phyloP scores from a whole-genome alignment of 1,140 invertebrate species.

The Drosophila saltans region DNA sequence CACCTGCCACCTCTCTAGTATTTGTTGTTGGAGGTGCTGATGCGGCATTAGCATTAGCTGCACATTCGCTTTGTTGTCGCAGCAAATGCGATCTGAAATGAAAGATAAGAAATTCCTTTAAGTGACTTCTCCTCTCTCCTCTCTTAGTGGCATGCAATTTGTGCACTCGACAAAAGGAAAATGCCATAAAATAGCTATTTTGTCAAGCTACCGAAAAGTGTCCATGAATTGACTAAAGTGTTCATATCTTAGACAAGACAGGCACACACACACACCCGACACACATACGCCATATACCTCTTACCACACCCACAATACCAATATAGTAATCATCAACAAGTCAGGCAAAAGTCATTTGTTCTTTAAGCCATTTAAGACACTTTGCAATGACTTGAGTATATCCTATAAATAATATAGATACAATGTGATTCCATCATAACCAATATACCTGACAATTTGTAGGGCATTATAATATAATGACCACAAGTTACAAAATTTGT shows the following conservation, averaged over 20 bases:
- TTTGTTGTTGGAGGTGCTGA: slow-evolving; percentile 32
- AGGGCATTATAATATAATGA: slow-evolving; percentile 33
- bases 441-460: slow-evolving; percentile 21
- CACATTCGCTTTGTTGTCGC: slow-evolving; percentile 59
- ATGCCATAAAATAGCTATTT: slow-evolving; percentile 46
- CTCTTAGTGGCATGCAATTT: slow-evolving; percentile 48
- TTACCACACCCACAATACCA: neutral
- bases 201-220: slow-evolving; percentile 61
- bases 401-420: neutral
- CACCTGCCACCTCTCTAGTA: neutral
- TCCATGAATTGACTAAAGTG: slow-evolving; percentile 71
- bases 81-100: slow-evolving; percentile 63
- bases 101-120: slow-evolving; percentile 67
- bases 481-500: slow-evolving; percentile 64
- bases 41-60: slow-evolving; percentile 71
- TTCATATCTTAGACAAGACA: slow-evolving; percentile 56
- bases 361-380: neutral
- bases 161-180: slow-evolving; percentile 49
- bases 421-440: slow-evolving; percentile 1
- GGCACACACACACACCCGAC: slow-evolving; percentile 13
- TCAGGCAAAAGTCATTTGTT: neutral
- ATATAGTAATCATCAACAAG: neutral
- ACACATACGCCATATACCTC: slow-evolving; percentile 20
- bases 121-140: slow-evolving; percentile 22
- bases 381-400: slow-evolving; percentile 3